phyloP scores from a whole-genome alignment of 2,888 invertebrate genomes.

The Acleris holmiana region DNA sequence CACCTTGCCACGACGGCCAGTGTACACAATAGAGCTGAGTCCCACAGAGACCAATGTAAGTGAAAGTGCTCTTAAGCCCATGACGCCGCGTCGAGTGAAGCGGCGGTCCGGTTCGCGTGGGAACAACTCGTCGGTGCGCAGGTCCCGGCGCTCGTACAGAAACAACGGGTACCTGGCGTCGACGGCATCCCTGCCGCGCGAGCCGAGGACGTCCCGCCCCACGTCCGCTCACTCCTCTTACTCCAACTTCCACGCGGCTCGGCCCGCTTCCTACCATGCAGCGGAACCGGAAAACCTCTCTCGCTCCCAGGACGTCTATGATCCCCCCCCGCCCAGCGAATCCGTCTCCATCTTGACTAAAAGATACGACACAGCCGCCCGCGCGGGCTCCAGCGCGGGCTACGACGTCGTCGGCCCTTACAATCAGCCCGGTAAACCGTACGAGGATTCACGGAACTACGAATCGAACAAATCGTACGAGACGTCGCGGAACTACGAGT shows the following conservation, averaged over 20 bases:
- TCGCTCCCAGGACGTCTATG: conserved; percentile 63
- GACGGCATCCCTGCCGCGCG: conserved; percentile 89
- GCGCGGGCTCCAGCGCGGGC: conserved; percentile 57
- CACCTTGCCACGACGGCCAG: conserved; percentile 70
- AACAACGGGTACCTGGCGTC: conserved; percentile 85
- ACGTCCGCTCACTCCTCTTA: conserved; percentile 94
- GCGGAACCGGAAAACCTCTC: conserved; percentile 65
- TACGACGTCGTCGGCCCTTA: conserved; percentile 78
- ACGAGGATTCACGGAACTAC: conserved; percentile 48
- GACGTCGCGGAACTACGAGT: conserved; percentile 51
- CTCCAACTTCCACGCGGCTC: conserved; percentile 94
- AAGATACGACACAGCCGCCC: conserved; percentile 78
- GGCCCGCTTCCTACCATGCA: conserved; percentile 86
- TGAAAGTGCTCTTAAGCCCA: conserved; percentile 89
- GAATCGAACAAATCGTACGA: conserved; percentile 47
- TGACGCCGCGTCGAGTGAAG: conserved; percentile 94
- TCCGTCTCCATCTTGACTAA: conserved; percentile 79
- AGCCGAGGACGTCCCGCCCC: conserved; percentile 91
- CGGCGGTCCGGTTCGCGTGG: conserved; percentile 87
- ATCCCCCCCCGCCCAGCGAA: conserved; percentile 70
- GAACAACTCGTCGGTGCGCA: conserved; percentile 78
- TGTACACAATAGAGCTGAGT: conserved; percentile 77
- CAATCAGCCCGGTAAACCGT: conserved; percentile 50
- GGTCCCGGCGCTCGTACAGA: conserved; percentile 88
- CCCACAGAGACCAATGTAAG: conserved; percentile 77